Evolutionary conservation across 2,797 vertebrate species (phyloP).

Genomic region (Chiloscyllium punctatum): DNA sequence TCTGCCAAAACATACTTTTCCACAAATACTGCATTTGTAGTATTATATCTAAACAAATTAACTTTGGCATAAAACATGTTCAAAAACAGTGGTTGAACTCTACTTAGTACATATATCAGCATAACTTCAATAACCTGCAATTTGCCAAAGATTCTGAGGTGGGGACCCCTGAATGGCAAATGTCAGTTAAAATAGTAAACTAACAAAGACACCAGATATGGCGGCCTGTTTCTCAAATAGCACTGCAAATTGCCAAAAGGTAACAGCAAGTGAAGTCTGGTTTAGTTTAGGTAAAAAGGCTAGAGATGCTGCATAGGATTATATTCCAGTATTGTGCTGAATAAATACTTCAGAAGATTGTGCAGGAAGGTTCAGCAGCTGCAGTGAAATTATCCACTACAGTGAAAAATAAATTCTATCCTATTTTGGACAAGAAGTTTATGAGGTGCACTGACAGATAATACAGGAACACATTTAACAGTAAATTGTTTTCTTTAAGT

Average conservation of each 20-base stretch:
- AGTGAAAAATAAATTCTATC: constrained; percentile 54
- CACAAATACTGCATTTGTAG: neutral
- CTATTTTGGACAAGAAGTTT: constrained; percentile 49
- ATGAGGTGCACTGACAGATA: constrained; percentile 57
- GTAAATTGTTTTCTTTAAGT: constrained; percentile 5
- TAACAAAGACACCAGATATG: neutral
- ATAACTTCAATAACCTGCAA: no score
- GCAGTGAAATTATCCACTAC: constrained; percentile 51
- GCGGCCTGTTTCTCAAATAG: neutral
- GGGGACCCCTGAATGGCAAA: neutral
- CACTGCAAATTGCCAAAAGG: neutral
- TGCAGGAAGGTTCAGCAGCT: neutral
- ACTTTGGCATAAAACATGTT: neutral
- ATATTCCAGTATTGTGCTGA: neutral
- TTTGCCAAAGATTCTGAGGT: neutral
- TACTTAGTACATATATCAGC: neutral
- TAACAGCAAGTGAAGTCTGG: neutral
- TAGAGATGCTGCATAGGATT: neutral
- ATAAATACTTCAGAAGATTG: neutral
- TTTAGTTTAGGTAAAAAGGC: neutral
- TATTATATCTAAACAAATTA: neutral
- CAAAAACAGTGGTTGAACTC: neutral
- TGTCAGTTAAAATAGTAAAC: neutral
- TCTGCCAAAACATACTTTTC: neutral
- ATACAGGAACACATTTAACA: constrained; percentile 43